These are phyloP conservation scores for Elgaria multicarinata DNA, from an alignment of 2,113 vertebrate species.

Conservation along the genomic window DNA sequence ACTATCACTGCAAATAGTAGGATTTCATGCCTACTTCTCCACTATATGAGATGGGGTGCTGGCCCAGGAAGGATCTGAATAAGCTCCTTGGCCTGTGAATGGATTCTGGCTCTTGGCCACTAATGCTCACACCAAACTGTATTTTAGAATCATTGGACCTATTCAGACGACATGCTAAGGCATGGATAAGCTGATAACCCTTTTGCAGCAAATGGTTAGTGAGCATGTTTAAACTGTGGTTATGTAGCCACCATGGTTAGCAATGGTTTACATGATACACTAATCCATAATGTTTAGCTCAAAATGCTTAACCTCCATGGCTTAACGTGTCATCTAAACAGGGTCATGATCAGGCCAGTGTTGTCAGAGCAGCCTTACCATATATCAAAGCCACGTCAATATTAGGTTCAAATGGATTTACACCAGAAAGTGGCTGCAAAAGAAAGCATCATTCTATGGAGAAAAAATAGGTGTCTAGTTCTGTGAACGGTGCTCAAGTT, in stretches of 20 bases:
- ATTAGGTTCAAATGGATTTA: neutral
- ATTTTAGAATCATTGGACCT: neutral
- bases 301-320: no score
- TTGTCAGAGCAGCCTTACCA: neutral
- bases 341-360: no score
- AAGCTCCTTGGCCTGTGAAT: no score
- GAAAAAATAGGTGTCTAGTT: fast-evolving
- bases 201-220: no score
- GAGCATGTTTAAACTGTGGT: no score
- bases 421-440: neutral
- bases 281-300: no score
- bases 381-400: neutral
- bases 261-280: no score
- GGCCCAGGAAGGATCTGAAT: neutral
- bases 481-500: neutral
- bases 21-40: neutral
- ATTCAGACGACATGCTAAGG: no score
- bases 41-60: neutral
- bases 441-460: neutral
- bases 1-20: no score
- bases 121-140: neutral
- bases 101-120: neutral
- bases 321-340: no score
- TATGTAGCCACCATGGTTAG: no score
- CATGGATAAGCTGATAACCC: no score